These are phyloP conservation scores for Leptobrachium leishanense DNA, from an alignment of 2,113 vertebrate genomes.

Conservation along the genomic window DNA sequence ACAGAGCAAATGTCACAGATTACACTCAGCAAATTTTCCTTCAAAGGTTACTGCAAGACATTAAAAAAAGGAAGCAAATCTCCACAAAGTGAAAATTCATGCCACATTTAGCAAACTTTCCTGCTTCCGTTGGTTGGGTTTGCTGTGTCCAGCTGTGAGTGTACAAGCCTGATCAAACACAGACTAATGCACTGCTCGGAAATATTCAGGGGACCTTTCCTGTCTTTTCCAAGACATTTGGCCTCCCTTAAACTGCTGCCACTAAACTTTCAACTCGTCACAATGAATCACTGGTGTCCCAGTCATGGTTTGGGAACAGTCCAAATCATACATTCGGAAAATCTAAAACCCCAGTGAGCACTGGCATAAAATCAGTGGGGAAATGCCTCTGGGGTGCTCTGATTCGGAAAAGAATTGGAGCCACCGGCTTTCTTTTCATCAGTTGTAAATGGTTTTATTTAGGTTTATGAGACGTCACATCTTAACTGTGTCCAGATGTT, in stretches of 20 bases:
- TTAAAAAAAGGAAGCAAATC: slow-evolving; percentile 41
- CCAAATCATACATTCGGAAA: too few relatives aligned
- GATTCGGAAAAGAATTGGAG: too few relatives aligned
- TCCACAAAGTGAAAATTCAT: slow-evolving; percentile 33
- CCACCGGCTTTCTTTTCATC: too few relatives aligned
- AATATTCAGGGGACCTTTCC: slow-evolving; percentile 47
- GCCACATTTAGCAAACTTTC: slow-evolving; percentile 37
- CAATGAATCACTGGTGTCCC: neutral
- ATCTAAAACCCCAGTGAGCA: too few relatives aligned
- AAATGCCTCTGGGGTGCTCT: too few relatives aligned
- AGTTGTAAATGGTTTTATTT: too few relatives aligned
- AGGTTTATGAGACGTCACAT: too few relatives aligned
- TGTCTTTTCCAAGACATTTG: slow-evolving; percentile 37
- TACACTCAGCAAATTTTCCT: slow-evolving; percentile 27
- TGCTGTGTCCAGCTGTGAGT: slow-evolving; percentile 26
- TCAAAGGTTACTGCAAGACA: slow-evolving; percentile 38
- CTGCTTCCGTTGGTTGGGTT: slow-evolving; percentile 36
- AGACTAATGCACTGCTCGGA: slow-evolving; percentile 51
- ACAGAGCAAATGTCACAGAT: slow-evolving; percentile 18
- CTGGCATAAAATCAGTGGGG: too few relatives aligned
- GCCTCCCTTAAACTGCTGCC: slow-evolving; percentile 49
- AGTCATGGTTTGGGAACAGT: too few relatives aligned
- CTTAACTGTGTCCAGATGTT: too few relatives aligned
- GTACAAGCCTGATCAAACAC: slow-evolving; percentile 31
- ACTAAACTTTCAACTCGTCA: neutral